phyloP scores from a whole-genome alignment of 2,888 invertebrate species.

The Drosophila ezoana region DNA sequence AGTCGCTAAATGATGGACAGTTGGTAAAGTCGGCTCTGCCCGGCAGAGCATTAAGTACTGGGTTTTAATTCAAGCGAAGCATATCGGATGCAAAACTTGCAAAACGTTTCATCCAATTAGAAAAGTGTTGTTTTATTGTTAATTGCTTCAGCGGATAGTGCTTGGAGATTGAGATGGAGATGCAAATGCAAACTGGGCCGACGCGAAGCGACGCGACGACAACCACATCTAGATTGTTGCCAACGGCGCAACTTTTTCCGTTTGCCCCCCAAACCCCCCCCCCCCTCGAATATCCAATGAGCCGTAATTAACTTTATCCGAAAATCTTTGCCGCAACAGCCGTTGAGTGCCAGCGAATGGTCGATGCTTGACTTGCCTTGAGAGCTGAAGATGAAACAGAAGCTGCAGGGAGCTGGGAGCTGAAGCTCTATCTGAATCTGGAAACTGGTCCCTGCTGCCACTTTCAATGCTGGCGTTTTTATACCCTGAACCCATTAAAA shows the following conservation, averaged over 20 bases:
- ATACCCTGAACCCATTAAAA: too few species aligned
- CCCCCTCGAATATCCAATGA: constrained; percentile 75
- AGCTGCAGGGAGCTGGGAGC: not conserved
- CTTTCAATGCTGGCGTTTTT: constrained; percentile 60
- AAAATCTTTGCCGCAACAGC: constrained; percentile 77
- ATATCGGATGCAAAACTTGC: constrained; percentile 74
- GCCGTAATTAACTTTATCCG: constrained; percentile 83
- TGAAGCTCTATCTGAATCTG: not conserved
- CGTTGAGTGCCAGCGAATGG: constrained; percentile 32
- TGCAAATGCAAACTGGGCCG: constrained; percentile 37
- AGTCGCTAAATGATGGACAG: constrained; percentile 7
- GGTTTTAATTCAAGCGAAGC: constrained; percentile 51
- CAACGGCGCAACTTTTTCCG: constrained; percentile 38
- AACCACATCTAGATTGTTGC: constrained; percentile 25
- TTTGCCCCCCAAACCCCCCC: too few species aligned
- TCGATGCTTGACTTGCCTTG: constrained; percentile 31
- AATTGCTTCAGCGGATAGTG: constrained; percentile 60
- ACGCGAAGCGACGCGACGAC: constrained; percentile 32
- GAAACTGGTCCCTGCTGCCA: constrained; percentile 1
- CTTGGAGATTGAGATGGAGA: constrained; percentile 14
- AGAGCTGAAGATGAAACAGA: constrained; percentile 16
- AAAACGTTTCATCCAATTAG: constrained; percentile 81
- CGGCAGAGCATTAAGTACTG: constrained; percentile 33
- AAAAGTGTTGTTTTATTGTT: constrained; percentile 80
- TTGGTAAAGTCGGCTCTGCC: not conserved